A percentile compares a stretch with the other conserved stretches of the same genome.
Evolutionary conservation across 2,113 vertebrate species (phyloP).

Genomic region (Rhinogobius similis): DNA sequence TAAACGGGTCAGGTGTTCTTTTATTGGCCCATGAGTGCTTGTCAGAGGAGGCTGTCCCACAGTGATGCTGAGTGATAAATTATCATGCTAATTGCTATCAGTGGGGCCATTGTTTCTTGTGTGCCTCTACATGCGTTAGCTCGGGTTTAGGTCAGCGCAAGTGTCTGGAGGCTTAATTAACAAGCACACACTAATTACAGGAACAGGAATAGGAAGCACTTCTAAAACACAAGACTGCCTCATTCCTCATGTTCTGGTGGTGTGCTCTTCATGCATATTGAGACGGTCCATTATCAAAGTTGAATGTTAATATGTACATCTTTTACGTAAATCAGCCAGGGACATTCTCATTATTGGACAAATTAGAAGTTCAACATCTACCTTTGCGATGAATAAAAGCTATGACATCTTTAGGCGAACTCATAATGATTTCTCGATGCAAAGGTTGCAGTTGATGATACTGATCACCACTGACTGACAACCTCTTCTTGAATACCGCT

Average conservation of each 20-base stretch:
- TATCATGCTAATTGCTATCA: constrained; percentile 75
- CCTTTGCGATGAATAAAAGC: too few relatives aligned
- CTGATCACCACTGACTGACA: neutral
- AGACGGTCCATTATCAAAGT: neutral
- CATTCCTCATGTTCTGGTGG: neutral
- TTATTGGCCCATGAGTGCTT: constrained; percentile 32
- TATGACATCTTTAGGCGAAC: too few relatives aligned
- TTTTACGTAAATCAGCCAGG: neutral
- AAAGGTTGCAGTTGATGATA: neutral
- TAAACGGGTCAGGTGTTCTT: constrained; percentile 3
- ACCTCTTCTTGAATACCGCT: too few relatives aligned
- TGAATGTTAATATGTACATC: neutral
- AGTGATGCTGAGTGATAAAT: constrained; percentile 69
- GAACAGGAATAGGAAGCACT: constrained; percentile 43
- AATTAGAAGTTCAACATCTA: too few relatives aligned
- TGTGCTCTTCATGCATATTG: neutral
- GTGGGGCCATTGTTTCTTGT: constrained; percentile 68
- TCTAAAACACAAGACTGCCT: neutral
- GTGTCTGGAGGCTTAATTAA: constrained; percentile 77
- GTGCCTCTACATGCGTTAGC: constrained; percentile 69
- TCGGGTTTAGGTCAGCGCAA: constrained; percentile 71
- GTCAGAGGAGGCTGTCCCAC: constrained; percentile 30
- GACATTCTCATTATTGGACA: neutral
- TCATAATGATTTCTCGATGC: too few relatives aligned
- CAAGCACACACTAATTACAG: constrained; percentile 64